Base-by-base conservation (phyloP, 2,888 invertebrate species). In the Phorcus lineatus region DNA sequence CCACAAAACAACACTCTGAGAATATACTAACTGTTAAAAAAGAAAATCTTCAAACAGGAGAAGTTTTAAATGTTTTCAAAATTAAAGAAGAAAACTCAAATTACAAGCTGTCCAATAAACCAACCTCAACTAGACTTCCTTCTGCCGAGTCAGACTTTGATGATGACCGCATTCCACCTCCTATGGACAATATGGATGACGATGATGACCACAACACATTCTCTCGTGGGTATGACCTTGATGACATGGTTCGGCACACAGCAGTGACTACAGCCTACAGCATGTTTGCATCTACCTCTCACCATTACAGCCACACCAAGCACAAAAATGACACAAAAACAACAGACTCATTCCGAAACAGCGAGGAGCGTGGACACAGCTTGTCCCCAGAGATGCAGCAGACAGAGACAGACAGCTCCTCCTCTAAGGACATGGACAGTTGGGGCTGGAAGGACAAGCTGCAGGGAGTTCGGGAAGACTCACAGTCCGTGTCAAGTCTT, bases 401-500 rank as follows among this genome's bases (percentile, higher is more conserved):
- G 19, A 54, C 67, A 31, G 81, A 82, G 79, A 86, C 86, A 22
- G 86, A 86, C 57, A 85, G 85, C 83, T 81, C 77, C 2, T 84
- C 85, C 31, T 86, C 86, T 11, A 85, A 85, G 74, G 85, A 85
- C 55, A 83, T 74, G 53, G 82, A 82, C 55, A 80, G 79, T 40
- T 74, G 76, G 40, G 81, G 75, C 17, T 82, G 83, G 82, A 75
- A 77, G 54, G 78, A 74, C 52, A 77, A 57, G 40, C 28, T 28
- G 1, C 84, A 84, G 66, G 81, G 47, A 16, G 28, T 81, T 2
- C 77, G 81, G 16, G 90, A 91, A 53, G 92, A 92, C 80, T 84
- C 89, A 13, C 91, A 91, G 76, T 92, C 91, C n/a, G 85, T 91
- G 7, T 88, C 90, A 40, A 92, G 92, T 85, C 87, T 92, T 7